phyloP scores from a whole-genome alignment of 2,888 invertebrate species.

The Dicycla oo region DNA sequence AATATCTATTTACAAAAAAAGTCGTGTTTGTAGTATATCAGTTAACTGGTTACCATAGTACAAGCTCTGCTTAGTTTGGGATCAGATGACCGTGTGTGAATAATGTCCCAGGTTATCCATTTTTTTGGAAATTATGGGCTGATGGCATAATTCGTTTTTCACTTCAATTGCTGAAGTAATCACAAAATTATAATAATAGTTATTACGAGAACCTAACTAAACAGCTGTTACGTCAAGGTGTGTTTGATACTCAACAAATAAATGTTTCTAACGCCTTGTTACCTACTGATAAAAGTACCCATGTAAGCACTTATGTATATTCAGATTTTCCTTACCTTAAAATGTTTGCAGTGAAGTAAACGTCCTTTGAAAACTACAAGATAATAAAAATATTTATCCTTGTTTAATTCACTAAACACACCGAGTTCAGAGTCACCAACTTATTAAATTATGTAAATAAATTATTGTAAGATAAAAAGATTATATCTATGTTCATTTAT shows the following conservation, averaged over 20 bases:
- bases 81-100: too few relatives aligned
- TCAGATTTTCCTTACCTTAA: constrained; percentile 66
- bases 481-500: constrained; percentile 1
- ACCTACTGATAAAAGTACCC: constrained; percentile 43
- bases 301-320: too few relatives aligned
- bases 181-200: neutral
- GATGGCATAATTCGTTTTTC: neutral
- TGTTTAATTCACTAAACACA: constrained; percentile 58
- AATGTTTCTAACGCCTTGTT: constrained; percentile 7
- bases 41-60: too few relatives aligned
- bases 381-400: constrained; percentile 60
- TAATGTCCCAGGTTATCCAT: too few relatives aligned
- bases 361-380: constrained; percentile 59
- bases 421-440: constrained; percentile 35
- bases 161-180: neutral
- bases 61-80: too few relatives aligned
- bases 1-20: too few relatives aligned
- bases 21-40: too few relatives aligned
- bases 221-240: constrained; percentile 33
- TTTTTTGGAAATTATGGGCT: neutral
- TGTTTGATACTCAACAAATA: constrained; percentile 28
- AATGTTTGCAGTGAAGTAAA: constrained; percentile 56
- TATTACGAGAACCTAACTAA: constrained; percentile 3
- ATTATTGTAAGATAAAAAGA: neutral
- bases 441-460: constrained; percentile 24